Base-by-base conservation (phyloP, 1,140 invertebrate species). In the Nasonia vitripennis region DNA sequence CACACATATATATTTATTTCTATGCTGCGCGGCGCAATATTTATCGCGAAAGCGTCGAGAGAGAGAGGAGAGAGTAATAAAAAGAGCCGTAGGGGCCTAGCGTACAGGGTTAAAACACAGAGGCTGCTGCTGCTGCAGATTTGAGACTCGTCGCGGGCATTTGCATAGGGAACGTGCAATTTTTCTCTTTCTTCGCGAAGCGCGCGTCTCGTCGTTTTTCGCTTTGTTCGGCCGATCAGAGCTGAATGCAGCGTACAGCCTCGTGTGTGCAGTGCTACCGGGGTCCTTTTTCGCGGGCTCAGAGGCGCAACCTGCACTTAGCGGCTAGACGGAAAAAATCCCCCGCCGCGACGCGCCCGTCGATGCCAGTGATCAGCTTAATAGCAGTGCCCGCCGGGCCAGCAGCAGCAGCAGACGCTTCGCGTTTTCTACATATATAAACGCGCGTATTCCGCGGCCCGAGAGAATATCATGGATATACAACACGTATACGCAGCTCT, bases 81-180 rank as follows among this genome's bases (percentile, higher is more conserved):
- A 83, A n/a, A 68, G 78, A 12, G 31, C 23, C 62, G 11, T 27
- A 27, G 68, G 14, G 9, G 6, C 10, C 2, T 51, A 51, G 48
- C 12, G 10, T 68, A 27, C 27, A 73, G 82, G 77, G 78, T 81
- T 78, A 81, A 77, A 86, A 77, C 81, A 17, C 78, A 80, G 84
- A 78, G 79, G 51, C 48, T 20, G 84, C 51, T 20, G 84, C 51
- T 62, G 17, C n/a, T 31, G 68, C 45, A 79, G 83, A 84, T 80
- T 79, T 80, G 68, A 81, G 84, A 37, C 67, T 79, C 67, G 17
- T 68, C 68, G 83, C 34, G 3, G 34, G 34, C 82, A 93, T 93
- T 93, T 93, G 92, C 92, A 93, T 93, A 89, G 86, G 83, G 71
- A 88, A 85, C 87, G 89, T 92, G 87, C 90, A 93, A 93, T 93